Evolutionary conservation across 2,113 vertebrate species (phyloP).

Genomic region (Capreolus pygargus): DNA sequence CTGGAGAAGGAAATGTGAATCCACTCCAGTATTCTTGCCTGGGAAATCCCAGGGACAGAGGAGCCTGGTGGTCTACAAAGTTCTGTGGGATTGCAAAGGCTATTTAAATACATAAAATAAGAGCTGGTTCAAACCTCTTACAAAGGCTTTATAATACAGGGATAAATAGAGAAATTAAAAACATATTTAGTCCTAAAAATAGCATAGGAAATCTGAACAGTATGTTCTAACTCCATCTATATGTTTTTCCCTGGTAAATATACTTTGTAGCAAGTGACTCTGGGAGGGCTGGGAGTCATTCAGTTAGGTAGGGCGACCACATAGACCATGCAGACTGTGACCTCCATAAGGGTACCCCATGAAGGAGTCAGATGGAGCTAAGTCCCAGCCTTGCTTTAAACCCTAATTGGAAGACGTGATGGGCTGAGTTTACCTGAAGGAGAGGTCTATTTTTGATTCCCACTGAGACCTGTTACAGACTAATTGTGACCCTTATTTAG

Average conservation of each 20-base stretch:
- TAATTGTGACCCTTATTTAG: neutral
- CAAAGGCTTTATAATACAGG: neutral
- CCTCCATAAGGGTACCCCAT: neutral
- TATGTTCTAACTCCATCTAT: neutral
- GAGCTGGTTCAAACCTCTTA: neutral
- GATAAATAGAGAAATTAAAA: neutral
- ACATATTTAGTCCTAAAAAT: neutral
- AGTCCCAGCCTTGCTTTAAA: neutral
- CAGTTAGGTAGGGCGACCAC: neutral
- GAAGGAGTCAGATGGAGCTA: neutral
- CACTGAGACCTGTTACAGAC: neutral
- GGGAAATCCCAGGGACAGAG: neutral
- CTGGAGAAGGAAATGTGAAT: neutral
- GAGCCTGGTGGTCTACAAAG: neutral
- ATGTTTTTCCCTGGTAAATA: neutral
- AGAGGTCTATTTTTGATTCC: neutral
- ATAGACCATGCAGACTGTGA: fast-evolving
- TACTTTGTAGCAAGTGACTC: neutral
- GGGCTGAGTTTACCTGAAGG: neutral
- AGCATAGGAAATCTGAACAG: neutral
- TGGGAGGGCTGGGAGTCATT: neutral
- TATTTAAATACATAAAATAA: neutral
- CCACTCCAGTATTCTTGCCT: neutral
- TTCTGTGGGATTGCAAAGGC: neutral
- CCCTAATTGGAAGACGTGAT: neutral